phyloP scores from a whole-genome alignment of 1,140 invertebrate species.

The Acyrthosiphon pisum region DNA sequence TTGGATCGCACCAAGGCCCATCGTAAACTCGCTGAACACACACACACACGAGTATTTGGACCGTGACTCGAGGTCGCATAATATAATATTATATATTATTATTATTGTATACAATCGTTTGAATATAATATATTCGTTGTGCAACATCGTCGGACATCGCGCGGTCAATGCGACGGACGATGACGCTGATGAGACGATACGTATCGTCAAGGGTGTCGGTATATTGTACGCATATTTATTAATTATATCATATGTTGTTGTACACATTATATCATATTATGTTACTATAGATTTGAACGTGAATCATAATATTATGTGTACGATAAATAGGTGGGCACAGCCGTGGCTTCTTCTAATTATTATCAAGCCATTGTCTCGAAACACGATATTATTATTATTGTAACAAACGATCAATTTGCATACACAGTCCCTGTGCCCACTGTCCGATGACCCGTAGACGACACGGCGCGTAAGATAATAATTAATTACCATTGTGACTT shows the following conservation, averaged over 20 bases:
- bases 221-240: not conserved
- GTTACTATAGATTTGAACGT: not conserved
- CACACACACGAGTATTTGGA: conserved; percentile 1
- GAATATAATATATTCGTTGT: not conserved
- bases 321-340: not conserved
- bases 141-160: not conserved
- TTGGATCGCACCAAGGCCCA: not conserved
- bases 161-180: not conserved
- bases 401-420: conserved; percentile 38
- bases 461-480: not conserved
- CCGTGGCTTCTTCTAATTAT: not conserved
- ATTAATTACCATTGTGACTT: not conserved
- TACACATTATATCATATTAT: not conserved
- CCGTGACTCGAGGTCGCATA: conserved; percentile 31
- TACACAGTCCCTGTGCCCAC: conserved; percentile 23
- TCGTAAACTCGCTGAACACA: not conserved
- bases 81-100: not conserved
- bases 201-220: conserved; percentile 6
- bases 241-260: not conserved
- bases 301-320: not conserved
- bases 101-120: not conserved
- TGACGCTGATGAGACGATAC: not conserved
- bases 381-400: not conserved
- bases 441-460: not conserved
- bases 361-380: not conserved